phyloP scores from a whole-genome alignment of 1,140 invertebrate species.

The Macrotrachela quadricornifera region DNA sequence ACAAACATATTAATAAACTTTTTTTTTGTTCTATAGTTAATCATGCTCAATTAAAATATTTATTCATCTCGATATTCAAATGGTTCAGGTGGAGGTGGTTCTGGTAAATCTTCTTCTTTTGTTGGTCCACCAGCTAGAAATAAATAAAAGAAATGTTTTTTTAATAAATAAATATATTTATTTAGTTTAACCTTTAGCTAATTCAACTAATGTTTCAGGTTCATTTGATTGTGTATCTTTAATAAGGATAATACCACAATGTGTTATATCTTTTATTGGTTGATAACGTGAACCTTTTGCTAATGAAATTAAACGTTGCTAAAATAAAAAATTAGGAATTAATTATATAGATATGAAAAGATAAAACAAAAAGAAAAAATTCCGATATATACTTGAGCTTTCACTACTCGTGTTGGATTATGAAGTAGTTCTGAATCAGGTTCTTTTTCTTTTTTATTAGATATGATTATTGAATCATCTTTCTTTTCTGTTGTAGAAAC shows the following conservation, averaged over 20 bases:
- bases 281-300: slow-evolving; percentile 55
- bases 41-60: too few species aligned
- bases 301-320: slow-evolving; percentile 58
- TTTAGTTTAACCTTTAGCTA: neutral
- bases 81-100: slow-evolving; percentile 82
- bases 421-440: slow-evolving; percentile 68
- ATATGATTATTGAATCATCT: slow-evolving; percentile 27
- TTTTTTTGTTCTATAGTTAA: neutral
- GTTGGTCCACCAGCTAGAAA: slow-evolving; percentile 65
- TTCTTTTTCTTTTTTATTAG: slow-evolving; percentile 42
- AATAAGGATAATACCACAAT: slow-evolving; percentile 71
- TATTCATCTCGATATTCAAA: slow-evolving; percentile 66
- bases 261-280: slow-evolving; percentile 60
- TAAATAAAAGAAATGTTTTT: slow-evolving; percentile 8
- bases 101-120: slow-evolving; percentile 65
- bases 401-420: slow-evolving; percentile 79
- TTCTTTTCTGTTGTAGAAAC: slow-evolving; percentile 19
- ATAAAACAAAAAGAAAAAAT: neutral
- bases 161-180: neutral
- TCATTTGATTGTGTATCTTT: slow-evolving; percentile 1
- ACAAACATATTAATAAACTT: too few species aligned
- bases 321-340: slow-evolving; percentile 8
- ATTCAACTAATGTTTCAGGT: slow-evolving; percentile 1
- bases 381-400: slow-evolving; percentile 44
- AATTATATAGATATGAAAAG: neutral